Conservation (phyloP, 2,113 vertebrate genomes). For the Hippolais icterina region DNA sequence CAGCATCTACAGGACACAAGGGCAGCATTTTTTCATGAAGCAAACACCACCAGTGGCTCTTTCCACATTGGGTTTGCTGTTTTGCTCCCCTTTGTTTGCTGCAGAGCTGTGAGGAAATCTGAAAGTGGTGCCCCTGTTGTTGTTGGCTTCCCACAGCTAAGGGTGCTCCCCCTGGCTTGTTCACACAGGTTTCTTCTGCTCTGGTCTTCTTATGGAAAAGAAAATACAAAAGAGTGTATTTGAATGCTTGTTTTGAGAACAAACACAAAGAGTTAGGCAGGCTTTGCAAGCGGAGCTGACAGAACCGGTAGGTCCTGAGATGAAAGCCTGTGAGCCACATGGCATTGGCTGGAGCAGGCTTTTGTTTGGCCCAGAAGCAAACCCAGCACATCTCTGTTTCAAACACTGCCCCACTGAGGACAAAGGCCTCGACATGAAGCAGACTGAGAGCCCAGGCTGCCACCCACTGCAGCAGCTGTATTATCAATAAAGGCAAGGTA, state of each 20-base stretch:
- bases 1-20: neutral
- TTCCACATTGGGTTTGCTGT: accelerated
- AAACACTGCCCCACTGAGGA: neutral
- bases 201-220: neutral
- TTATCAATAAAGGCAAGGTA: neutral
- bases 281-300: neutral
- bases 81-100: neutral
- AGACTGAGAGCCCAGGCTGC: neutral
- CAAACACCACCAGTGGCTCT: neutral
- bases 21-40: neutral
- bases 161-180: neutral
- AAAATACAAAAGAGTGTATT: neutral
- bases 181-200: neutral
- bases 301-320: neutral
- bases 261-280: neutral
- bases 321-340: neutral
- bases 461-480: neutral
- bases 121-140: neutral
- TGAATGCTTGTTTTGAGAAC: constrained; percentile 14
- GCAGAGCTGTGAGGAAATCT: neutral
- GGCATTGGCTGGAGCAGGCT: neutral
- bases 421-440: neutral
- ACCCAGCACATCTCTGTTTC: neutral
- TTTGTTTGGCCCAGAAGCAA: neutral
- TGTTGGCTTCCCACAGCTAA: neutral